Evolutionary conservation across 2,888 invertebrate species (phyloP).

Genomic region (Smittia aterrima): DNA sequence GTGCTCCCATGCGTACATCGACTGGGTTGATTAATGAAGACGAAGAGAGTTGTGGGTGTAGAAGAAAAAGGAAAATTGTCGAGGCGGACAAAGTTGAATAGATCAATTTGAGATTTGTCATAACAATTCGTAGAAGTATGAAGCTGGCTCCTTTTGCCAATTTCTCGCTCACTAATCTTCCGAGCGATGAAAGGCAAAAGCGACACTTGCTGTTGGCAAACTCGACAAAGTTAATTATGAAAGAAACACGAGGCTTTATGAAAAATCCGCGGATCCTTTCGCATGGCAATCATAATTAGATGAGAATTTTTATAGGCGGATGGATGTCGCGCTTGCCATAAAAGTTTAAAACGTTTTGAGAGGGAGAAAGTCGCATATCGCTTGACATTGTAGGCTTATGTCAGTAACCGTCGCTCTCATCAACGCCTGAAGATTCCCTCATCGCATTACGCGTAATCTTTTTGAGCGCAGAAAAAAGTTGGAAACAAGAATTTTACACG

Average conservation of each 20-base stretch:
- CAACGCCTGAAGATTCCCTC: no score
- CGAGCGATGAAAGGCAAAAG: no score
- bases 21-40: slow-evolving; percentile 28
- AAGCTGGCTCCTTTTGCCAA: no score
- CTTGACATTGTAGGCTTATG: no score
- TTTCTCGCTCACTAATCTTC: no score
- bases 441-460: no score
- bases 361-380: no score
- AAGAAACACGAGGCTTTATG: neutral
- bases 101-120: slow-evolving; percentile 15
- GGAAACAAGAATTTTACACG: neutral
- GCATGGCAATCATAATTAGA: neutral
- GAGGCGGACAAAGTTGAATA: neutral
- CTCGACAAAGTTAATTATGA: neutral
- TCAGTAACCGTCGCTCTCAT: no score
- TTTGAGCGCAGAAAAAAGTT: neutral
- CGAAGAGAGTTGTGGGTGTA: neutral
- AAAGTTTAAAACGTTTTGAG: no score
- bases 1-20: neutral
- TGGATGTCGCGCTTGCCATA: no score
- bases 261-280: neutral
- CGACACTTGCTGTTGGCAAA: no score
- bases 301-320: no score
- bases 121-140: neutral
- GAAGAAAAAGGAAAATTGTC: neutral